Evolutionary conservation across 2,113 vertebrate species (phyloP).

Genomic region (Prinia subflava): DNA sequence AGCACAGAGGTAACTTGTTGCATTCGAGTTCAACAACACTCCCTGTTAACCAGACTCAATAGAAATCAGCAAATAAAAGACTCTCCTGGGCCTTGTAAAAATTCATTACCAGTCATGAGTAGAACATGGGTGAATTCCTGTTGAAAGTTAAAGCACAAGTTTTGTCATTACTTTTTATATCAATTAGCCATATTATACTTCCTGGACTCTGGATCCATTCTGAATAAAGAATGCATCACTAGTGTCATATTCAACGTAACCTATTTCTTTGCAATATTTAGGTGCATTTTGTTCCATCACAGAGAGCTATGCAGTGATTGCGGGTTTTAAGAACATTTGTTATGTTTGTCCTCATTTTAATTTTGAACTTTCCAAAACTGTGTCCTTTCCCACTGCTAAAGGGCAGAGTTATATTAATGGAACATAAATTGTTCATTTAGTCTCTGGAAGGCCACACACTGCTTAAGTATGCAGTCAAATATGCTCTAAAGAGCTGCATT

Average conservation of each 20-base stretch:
- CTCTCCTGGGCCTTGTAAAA: not conserved
- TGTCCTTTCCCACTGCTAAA: not conserved
- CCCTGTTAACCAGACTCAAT: not conserved
- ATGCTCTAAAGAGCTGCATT: not conserved
- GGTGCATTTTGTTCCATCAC: not conserved
- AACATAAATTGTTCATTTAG: not conserved
- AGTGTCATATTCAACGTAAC: not conserved
- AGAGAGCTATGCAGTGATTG: not conserved
- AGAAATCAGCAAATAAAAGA: not conserved
- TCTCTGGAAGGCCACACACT: not conserved
- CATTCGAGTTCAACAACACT: not conserved
- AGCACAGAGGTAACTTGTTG: not conserved
- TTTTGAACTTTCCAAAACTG: not conserved
- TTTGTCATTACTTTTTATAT: not conserved
- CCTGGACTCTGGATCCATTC: not conserved
- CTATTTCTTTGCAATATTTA: not conserved
- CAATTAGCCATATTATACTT: not conserved
- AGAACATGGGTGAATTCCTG: not conserved
- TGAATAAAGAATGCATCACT: not conserved
- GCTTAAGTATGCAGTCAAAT: not conserved
- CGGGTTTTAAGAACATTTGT: not conserved
- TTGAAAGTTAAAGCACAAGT: not conserved
- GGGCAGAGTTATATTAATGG: not conserved
- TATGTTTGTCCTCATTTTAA: not conserved
- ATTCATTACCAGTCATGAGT: not conserved